These are phyloP conservation scores for Drosophila cognata DNA, from an alignment of 2,888 invertebrate genomes.

Conservation along the genomic window DNA sequence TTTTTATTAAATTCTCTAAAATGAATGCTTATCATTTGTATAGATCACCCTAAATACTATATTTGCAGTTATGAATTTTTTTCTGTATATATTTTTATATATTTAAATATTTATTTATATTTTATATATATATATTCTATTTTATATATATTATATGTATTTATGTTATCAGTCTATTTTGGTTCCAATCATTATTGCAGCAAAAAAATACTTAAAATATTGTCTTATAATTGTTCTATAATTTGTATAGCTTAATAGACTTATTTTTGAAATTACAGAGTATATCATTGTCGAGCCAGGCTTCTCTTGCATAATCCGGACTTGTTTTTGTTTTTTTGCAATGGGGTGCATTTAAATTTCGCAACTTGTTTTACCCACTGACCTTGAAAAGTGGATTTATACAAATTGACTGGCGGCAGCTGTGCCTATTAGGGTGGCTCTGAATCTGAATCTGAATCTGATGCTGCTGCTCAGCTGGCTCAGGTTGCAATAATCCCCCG, in stretches of 20 bases:
- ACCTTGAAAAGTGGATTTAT: constrained; percentile 84
- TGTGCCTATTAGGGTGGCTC: constrained; percentile 62
- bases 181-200: not conserved
- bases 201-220: not conserved
- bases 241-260: not conserved
- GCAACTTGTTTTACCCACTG: constrained; percentile 83
- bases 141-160: not conserved
- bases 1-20: not conserved
- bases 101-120: not conserved
- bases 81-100: not conserved
- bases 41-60: not conserved
- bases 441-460: constrained; percentile 4
- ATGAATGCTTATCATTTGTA: not conserved
- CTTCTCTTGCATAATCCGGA: not conserved
- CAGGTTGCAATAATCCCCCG: constrained; percentile 53
- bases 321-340: constrained; percentile 28
- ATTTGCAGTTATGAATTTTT: not conserved
- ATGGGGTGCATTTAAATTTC: constrained; percentile 63
- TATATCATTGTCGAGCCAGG: not conserved
- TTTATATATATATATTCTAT: not conserved
- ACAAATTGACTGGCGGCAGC: constrained; percentile 67
- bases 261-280: constrained; percentile 10
- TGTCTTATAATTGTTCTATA: not conserved
- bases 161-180: not conserved
- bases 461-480: constrained; percentile 14